phyloP scores from a whole-genome alignment of 2,113 vertebrate genomes.

The Bucco capensis region DNA sequence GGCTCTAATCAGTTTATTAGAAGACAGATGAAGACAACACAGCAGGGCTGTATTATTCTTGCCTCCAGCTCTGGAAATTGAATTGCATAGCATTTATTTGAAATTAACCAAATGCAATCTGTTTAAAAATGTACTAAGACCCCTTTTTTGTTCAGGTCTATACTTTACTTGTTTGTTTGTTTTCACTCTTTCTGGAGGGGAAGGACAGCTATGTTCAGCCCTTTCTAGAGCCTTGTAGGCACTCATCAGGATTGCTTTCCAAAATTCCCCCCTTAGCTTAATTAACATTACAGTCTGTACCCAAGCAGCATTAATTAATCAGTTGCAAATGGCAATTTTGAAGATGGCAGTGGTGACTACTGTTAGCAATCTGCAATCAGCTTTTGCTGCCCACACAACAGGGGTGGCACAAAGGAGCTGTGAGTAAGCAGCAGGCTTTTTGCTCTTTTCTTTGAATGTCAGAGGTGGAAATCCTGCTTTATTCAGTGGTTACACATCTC shows the following conservation, averaged over 20 bases:
- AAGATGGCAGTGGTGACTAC: not conserved
- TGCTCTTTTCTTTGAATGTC: not conserved
- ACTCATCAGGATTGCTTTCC: not conserved
- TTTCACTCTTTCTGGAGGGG: not conserved
- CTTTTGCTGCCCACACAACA: not conserved
- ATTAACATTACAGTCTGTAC: conserved; percentile 18
- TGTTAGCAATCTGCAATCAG: not conserved
- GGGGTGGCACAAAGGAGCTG: not conserved
- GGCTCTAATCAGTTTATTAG: conserved; percentile 81
- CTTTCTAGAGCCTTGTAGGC: not conserved
- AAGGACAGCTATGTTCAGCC: not conserved
- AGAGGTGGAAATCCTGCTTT: not conserved
- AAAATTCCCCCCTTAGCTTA: conserved; percentile 1
- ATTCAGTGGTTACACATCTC: not conserved
- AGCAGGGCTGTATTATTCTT: conserved; percentile 63
- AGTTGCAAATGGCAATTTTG: conserved; percentile 7
- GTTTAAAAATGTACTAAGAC: conserved; percentile 33
- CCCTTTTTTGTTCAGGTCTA: conserved; percentile 5
- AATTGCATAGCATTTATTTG: conserved; percentile 34
- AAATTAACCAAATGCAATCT: conserved; percentile 20
- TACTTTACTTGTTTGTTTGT: conserved; percentile 25
- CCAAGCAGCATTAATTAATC: conserved; percentile 53
- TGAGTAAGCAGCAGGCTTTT: not conserved
- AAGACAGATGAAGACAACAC: conserved; percentile 62
- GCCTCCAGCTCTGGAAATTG: conserved; percentile 14